phyloP scores from a whole-genome alignment of 1,140 invertebrate genomes.

The Nixonia krombeini region DNA sequence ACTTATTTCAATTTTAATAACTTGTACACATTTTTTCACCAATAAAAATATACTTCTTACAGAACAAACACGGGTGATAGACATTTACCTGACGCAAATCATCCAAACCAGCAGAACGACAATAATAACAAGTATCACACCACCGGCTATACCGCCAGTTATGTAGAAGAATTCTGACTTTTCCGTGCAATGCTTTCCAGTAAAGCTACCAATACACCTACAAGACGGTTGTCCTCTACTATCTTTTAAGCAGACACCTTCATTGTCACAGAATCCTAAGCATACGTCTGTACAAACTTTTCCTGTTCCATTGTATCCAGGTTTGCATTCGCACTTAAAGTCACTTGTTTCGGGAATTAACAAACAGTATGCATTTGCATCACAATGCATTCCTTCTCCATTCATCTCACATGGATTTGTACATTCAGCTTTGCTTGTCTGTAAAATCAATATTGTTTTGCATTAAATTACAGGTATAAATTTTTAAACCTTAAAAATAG shows the following conservation, averaged over 20 bases:
- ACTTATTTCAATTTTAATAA: no score
- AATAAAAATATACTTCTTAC: no score
- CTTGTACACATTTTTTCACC: no score
- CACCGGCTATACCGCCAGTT: conserved; percentile 91
- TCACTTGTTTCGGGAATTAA: conserved; percentile 87
- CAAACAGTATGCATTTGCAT: conserved; percentile 90
- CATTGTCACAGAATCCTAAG: conserved; percentile 90
- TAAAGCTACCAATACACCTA: conserved; percentile 91
- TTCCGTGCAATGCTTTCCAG: conserved; percentile 89
- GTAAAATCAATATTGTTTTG: conserved; percentile 57
- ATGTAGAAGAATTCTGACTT: conserved; percentile 96
- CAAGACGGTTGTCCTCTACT: conserved; percentile 86
- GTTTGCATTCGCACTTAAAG: conserved; percentile 94
- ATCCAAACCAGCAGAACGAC: conserved; percentile 95
- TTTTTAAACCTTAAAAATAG: no score
- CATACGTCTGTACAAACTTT: conserved; percentile 89
- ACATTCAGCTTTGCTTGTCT: conserved; percentile 87
- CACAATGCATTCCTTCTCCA: conserved; percentile 87
- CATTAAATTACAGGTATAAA: no score
- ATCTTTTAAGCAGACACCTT: conserved; percentile 92
- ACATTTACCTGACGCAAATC: conserved; percentile 89
- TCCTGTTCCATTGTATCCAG: conserved; percentile 92
- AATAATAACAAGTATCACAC: conserved; percentile 92
- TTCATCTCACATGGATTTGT: conserved; percentile 92
- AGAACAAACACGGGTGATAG: no score